Percentiles rank a stretch among this genome's conserved stretches.
Conservation (phyloP, 2,797 vertebrate species). For the Chaenodraco wilsoni region DNA sequence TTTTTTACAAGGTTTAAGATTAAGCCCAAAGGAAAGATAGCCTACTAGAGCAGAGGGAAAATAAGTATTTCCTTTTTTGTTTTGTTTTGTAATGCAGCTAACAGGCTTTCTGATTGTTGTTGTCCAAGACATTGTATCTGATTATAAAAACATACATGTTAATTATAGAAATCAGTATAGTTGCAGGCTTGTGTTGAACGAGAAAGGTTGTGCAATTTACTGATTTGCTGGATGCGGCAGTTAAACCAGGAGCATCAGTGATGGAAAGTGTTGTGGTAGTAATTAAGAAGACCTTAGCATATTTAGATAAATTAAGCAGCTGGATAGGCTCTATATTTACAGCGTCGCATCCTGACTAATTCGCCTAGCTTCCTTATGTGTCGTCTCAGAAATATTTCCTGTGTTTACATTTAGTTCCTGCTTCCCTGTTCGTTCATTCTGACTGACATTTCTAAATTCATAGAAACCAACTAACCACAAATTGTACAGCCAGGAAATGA, state of each 20-base stretch:
- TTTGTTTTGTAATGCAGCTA: neutral
- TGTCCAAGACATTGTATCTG: slow-evolving; percentile 35
- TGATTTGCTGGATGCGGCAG: slow-evolving; percentile 56
- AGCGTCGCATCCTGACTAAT: slow-evolving; percentile 34
- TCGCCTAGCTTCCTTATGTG: slow-evolving; percentile 34
- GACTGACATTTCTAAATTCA: slow-evolving; percentile 51
- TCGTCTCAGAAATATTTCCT: slow-evolving; percentile 29
- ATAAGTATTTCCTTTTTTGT: neutral
- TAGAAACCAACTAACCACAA: slow-evolving; percentile 27
- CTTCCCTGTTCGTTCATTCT: slow-evolving; percentile 15
- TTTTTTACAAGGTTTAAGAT: no score
- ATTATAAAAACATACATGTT: slow-evolving; percentile 71
- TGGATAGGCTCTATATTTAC: slow-evolving; percentile 54
- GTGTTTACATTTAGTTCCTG: slow-evolving; percentile 35
- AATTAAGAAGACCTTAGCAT: slow-evolving; percentile 75
- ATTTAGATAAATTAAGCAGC: slow-evolving; percentile 71
- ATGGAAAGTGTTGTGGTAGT: slow-evolving; percentile 63
- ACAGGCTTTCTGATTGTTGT: slow-evolving; percentile 27
- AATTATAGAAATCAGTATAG: slow-evolving; percentile 70
- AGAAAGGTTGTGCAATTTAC: slow-evolving; percentile 66
- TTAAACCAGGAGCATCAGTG: slow-evolving; percentile 43
- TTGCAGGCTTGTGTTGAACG: slow-evolving; percentile 51
- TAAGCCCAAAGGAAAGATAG: neutral
- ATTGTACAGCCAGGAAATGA: slow-evolving; percentile 40
- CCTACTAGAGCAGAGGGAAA: neutral